Conservation (phyloP, 92 coral and sea anemone species). For the Montipora capitata region DNA sequence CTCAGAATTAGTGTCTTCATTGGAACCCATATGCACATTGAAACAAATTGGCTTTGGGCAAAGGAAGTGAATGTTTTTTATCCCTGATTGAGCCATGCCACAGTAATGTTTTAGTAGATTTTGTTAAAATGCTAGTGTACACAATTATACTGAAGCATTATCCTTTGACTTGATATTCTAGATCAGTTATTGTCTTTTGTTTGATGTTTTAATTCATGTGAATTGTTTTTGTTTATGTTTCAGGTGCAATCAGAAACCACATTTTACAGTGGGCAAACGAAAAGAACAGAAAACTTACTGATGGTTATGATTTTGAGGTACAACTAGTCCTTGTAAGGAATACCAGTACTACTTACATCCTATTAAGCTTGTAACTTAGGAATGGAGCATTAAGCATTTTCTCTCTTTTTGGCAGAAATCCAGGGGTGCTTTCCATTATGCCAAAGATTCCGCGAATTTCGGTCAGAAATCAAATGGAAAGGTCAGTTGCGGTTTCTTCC, state of each 20-base stretch:
- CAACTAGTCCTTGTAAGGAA: no score
- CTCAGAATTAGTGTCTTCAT: constrained; percentile 49
- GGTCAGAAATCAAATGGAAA: constrained; percentile 14
- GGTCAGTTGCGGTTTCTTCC: not conserved
- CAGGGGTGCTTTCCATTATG: no score
- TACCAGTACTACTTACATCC: no score
- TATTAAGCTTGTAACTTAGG: no score
- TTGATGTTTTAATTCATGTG: no score
- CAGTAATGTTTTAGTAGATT: no score
- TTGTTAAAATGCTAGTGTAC: no score
- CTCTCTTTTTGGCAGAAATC: no score
- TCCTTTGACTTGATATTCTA: no score
- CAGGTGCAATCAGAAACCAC: constrained; percentile 65
- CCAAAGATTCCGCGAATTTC: not conserved
- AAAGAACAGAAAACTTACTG: constrained; percentile 51
- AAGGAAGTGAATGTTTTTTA: constrained; percentile 28
- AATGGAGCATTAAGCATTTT: no score
- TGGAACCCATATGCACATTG: constrained; percentile 31
- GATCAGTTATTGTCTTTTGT: no score
- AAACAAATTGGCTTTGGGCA: constrained; percentile 66
- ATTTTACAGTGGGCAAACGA: constrained; percentile 62
- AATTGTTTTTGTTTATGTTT: constrained; percentile 1
- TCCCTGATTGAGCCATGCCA: not conserved
- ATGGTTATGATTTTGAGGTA: constrained; percentile 76
- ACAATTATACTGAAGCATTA: no score